Base-by-base conservation (phyloP, 2,888 invertebrate species). In the Erebia palarica region DNA sequence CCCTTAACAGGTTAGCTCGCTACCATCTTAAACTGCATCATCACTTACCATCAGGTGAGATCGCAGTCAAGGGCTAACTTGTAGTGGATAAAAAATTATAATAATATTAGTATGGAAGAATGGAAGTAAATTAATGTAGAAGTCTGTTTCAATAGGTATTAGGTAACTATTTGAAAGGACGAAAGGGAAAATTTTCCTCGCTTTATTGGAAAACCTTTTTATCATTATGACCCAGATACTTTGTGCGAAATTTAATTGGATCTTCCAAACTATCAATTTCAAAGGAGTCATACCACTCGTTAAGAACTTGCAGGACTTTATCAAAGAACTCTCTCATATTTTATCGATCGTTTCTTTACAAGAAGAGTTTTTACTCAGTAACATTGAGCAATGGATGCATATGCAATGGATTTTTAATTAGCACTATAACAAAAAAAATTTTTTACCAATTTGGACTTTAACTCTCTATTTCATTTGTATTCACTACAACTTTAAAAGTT, bases 241-340 rank as follows among this genome's bases (percentile, higher is more conserved):
- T 57, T n/a, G 58, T 9, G n/a, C 57, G 9, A 42, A 60, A 60
- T 36, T 59, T 42, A 60, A 60, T 60, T 60, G 16, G 10, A 42
- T 9, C 36, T 58, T 42, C 42, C 42, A 42, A 60, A 60, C 60
- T 60, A 60, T 60, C 60, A 44, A 44, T 60, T 60, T 60, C 60
- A 60, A 60, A 60, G 42, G 60, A 60, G 58, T 14, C 10, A 27
- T 14, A 14, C 42, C 9, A 57, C 57, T 21, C 57, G 21, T 57
- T 57, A 57, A 27, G 57, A 21, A 57, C 9, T 53, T 10, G 8
- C 53, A 53, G 53, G 53, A 13, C n/a, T 58, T 58, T 14, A 58
- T 58, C n/a, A 21, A 14, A 5, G 3, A 7, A 8, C 36, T 14
- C 27, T 58, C n/a, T 58, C 27, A 14, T 36, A 58, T 36, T 27